These are phyloP conservation scores for Siniperca undulata DNA, from an alignment of 2,797 vertebrate species.

Conservation along the genomic window DNA sequence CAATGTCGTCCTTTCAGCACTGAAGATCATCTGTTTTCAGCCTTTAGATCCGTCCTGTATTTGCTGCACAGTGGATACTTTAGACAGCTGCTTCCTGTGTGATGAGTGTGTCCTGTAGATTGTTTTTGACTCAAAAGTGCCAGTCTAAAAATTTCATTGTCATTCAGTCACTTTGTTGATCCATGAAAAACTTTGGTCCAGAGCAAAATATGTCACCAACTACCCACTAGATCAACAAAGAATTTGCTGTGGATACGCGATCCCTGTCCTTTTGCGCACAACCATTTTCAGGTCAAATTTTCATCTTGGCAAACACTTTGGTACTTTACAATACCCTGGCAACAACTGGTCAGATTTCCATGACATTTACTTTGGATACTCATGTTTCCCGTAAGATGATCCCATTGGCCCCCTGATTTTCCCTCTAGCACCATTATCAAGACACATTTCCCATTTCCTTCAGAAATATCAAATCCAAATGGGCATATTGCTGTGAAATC, in stretches of 20 bases:
- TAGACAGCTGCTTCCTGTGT: neutral
- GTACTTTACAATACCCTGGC: neutral
- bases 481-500: neutral
- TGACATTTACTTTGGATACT: neutral
- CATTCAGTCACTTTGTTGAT: neutral
- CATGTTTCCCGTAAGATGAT: neutral
- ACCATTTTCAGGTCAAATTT: neutral
- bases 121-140: neutral
- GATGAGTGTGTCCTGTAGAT: neutral
- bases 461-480: neutral
- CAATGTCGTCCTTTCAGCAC: constrained; percentile 6
- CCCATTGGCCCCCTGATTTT: neutral
- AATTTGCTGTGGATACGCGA: neutral
- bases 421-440: neutral
- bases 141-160: neutral
- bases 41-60: neutral
- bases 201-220: neutral
- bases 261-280: neutral
- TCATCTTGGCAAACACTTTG: neutral
- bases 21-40: constrained; percentile 27
- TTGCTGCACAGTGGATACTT: too few species aligned
- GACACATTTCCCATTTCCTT: neutral
- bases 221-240: neutral
- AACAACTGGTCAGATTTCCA: neutral
- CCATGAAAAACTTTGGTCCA: neutral